phyloP scores from a whole-genome alignment of 2,888 invertebrate genomes.

The Meandrusa payeni region DNA sequence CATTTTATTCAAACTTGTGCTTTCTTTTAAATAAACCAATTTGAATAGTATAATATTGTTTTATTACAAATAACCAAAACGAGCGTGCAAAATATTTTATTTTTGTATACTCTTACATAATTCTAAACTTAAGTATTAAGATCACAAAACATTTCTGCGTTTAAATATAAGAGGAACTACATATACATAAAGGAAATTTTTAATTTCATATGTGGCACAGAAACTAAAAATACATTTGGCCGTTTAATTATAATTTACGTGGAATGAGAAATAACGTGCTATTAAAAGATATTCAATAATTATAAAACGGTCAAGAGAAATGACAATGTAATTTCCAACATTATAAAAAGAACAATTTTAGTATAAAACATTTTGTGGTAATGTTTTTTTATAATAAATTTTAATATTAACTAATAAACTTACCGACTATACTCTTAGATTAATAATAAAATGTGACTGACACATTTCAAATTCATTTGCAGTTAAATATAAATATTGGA shows the following conservation, averaged over 20 bases:
- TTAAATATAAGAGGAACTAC: constrained; percentile 55
- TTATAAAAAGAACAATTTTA: no score
- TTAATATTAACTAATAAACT: no score
- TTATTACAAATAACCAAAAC: constrained; percentile 26
- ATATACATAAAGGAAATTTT: constrained; percentile 28
- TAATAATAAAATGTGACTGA: no score
- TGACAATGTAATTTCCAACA: no score
- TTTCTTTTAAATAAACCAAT: constrained; percentile 20
- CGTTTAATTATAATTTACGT: not conserved
- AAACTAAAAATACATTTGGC: not conserved
- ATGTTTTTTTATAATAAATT: no score
- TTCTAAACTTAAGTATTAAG: constrained; percentile 45
- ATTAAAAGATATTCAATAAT: no score
- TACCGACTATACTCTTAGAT: no score
- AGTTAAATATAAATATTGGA: no score
- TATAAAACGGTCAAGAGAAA: no score
- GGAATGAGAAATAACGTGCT: not conserved
- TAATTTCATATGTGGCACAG: constrained; percentile 1
- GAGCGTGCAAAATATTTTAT: constrained; percentile 59
- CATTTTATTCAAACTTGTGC: constrained; percentile 22
- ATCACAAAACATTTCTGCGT: constrained; percentile 60
- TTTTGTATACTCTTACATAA: constrained; percentile 53
- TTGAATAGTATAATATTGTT: constrained; percentile 4
- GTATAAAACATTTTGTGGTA: no score
- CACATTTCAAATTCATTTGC: no score